phyloP scores from a whole-genome alignment of 92 coral and sea anemone genomes.

The Paragorgia papillata region DNA sequence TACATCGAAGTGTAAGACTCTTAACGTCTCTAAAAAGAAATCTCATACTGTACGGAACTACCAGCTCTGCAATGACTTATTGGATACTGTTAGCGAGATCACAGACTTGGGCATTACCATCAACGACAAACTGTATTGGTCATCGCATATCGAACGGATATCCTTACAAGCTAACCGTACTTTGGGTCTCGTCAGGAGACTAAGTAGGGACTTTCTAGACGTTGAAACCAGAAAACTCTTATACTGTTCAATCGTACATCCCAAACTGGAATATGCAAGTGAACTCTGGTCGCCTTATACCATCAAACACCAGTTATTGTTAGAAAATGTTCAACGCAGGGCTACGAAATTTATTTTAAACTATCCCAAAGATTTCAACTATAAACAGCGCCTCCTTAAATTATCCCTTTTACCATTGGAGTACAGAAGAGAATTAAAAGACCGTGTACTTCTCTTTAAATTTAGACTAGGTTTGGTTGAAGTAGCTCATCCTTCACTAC shows the following conservation, averaged over 20 bases:
- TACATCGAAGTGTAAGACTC: slow-evolving; percentile 47
- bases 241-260: slow-evolving; percentile 48
- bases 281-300: slow-evolving; percentile 44
- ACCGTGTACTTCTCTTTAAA: slow-evolving; percentile 37
- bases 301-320: slow-evolving; percentile 34
- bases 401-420: slow-evolving; percentile 1
- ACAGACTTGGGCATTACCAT: slow-evolving; percentile 58
- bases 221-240: slow-evolving; percentile 45
- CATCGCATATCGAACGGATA: slow-evolving; percentile 37
- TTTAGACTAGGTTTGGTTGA: slow-evolving; percentile 51
- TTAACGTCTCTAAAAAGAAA: slow-evolving; percentile 2
- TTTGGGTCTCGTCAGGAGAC: slow-evolving; percentile 37
- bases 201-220: slow-evolving; percentile 37
- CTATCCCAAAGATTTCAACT: slow-evolving; percentile 34
- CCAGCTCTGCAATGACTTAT: not conserved
- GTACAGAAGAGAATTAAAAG: slow-evolving; percentile 17
- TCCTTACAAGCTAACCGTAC: slow-evolving; percentile 30
- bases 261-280: slow-evolving; percentile 57
- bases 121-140: slow-evolving; percentile 38
- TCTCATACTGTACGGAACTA: not conserved
- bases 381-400: slow-evolving; percentile 12
- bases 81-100: slow-evolving; percentile 24
- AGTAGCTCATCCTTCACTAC: slow-evolving; percentile 16
- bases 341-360: slow-evolving; percentile 53
- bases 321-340: slow-evolving; percentile 24